phyloP scores from a whole-genome alignment of 64 coral and sea anemone genomes.

The Anthopleura sola region DNA sequence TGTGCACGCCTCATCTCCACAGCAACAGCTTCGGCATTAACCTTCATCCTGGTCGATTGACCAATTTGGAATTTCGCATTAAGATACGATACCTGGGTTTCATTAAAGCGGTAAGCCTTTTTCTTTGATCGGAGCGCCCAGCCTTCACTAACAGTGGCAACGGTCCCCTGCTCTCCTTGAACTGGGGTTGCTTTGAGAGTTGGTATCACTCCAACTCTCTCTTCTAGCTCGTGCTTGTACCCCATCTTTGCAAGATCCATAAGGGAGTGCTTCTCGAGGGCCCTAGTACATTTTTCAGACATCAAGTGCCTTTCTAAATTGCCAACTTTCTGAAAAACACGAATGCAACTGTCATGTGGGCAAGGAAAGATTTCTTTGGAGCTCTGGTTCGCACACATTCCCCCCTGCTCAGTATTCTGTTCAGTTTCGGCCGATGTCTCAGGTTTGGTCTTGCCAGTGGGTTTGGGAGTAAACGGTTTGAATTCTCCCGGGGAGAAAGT shows the following conservation, averaged over 20 bases:
- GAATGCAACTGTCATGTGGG: conserved; percentile 33
- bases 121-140: conserved; percentile 45
- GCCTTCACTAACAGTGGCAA: conserved; percentile 19
- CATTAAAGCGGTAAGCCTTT: conserved; percentile 37
- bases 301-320: conserved; percentile 39
- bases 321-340: conserved; percentile 16
- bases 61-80: conserved; percentile 40
- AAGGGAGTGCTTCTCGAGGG: conserved; percentile 47
- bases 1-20: conserved; percentile 43
- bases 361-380: not conserved
- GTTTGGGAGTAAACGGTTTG: not conserved
- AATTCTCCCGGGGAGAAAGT: conserved; percentile 25
- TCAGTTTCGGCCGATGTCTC: not conserved
- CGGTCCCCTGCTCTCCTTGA: too few species aligned
- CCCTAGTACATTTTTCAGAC: conserved; percentile 23
- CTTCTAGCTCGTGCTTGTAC: conserved; percentile 5
- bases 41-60: conserved; percentile 37
- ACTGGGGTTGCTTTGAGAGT: conserved; percentile 5
- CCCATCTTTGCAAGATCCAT: conserved; percentile 40
- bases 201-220: conserved; percentile 31
- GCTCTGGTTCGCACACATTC: not conserved
- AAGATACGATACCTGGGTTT: conserved; percentile 51
- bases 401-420: not conserved
- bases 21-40: conserved; percentile 32
- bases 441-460: not conserved